Base-by-base conservation (phyloP, 1,140 invertebrate species). In the Caenorhabditis tropicalis region DNA sequence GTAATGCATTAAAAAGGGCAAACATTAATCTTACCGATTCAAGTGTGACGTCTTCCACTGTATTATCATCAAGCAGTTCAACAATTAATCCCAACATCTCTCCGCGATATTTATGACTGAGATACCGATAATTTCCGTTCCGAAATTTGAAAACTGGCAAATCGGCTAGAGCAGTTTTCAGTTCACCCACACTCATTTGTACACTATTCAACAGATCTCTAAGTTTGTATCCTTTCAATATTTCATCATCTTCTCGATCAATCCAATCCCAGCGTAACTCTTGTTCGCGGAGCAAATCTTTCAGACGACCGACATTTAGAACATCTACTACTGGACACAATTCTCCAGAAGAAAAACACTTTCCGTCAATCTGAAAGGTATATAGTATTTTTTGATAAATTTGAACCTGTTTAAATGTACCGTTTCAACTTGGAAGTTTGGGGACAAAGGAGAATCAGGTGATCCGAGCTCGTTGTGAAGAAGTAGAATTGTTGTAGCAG, bases 171-270 rank as follows among this genome's bases (percentile, higher is more conserved):
- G 65, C 65, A 74, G n/a, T 74, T 43, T 74, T 74, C 65, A 74
- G 1, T 74, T 74, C 65, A 43, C 7, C 33, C n/a, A 74, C 65
- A 43, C 65, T 74, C 65, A 74, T 74, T 74, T 74, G 65, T 9
- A 74, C 65, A 46, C 65, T 74, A 74, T 74, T 21, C 36, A 74
- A 15, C 16, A 74, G 21, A 10, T 74, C 65, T 43, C 36, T 39
- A 4, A 74, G 5, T 10, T 21, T 12, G 29, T 74, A 74, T 5
- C 65, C 65, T n/a, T 74, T 74, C n/a, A 46, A n/a, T 3, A 24
- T 21, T 24, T 74, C 65, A 10, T 74, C 65, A 24, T 74, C 65
- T 24, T 74, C 65, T 43, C 36, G 12, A 21, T 46, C 65, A 4
- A 24, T 43, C 65, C 65, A 74, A 10, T 74, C 65, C 65, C 65